A percentile compares a stretch with the other conserved stretches of the same genome.
Conservation (phyloP, 2,888 invertebrate genomes). For the Ptychoptera albimana region DNA sequence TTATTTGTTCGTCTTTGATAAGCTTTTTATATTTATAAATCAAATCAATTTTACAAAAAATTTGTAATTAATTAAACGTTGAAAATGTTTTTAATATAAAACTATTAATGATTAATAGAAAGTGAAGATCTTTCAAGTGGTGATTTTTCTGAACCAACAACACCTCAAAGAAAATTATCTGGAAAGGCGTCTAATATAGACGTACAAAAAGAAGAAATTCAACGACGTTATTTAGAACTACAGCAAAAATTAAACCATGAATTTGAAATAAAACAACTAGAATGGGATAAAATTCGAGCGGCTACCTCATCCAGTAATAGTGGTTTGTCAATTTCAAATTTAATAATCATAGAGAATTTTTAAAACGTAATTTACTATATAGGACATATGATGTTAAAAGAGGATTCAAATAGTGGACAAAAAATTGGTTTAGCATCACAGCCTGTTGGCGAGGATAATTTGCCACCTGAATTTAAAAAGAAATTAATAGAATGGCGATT, state of each 20-base stretch:
- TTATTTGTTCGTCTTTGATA: too few species aligned
- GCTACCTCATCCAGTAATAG: constrained; percentile 8
- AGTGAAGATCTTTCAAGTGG: constrained; percentile 32
- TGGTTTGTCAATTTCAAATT: constrained; percentile 2
- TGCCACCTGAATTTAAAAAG: constrained; percentile 65
- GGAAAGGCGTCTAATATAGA: constrained; percentile 18
- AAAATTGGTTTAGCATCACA: constrained; percentile 13
- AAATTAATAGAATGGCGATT: constrained; percentile 79
- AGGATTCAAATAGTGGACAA: constrained; percentile 14
- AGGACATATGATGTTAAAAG: constrained; percentile 16
- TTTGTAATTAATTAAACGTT: too few species aligned
- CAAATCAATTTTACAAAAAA: too few species aligned
- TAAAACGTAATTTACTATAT: neutral
- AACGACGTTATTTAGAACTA: constrained; percentile 52
- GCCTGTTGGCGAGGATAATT: constrained; percentile 40
- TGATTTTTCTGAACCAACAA: constrained; percentile 32
- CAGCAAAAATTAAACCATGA: constrained; percentile 57
- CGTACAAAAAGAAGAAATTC: constrained; percentile 45
- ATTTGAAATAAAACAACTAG: constrained; percentile 53
- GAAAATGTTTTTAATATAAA: too few species aligned
- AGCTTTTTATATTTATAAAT: too few species aligned
- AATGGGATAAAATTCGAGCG: constrained; percentile 37
- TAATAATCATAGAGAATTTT: neutral
- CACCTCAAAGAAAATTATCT: constrained; percentile 19
- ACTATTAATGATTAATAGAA: constrained; percentile 14